These are phyloP conservation scores for Coremacera marginata DNA, from an alignment of 2,888 invertebrate species.

Conservation along the genomic window DNA sequence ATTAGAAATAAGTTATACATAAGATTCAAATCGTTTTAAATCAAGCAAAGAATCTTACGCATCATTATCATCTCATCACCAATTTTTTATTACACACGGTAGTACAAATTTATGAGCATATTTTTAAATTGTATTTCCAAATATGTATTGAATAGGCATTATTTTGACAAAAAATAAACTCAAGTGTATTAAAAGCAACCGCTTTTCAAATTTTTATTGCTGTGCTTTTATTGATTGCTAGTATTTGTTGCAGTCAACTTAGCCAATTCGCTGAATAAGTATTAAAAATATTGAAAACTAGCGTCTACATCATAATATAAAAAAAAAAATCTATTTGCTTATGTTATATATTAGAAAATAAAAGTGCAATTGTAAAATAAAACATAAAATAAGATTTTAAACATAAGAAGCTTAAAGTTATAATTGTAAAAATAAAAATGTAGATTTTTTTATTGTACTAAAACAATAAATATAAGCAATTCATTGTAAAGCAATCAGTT, in stretches of 20 bases:
- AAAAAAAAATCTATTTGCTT: not conserved
- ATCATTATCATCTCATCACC: constrained; percentile 3
- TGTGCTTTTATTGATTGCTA: not conserved
- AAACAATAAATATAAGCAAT: not conserved
- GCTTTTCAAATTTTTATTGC: not conserved
- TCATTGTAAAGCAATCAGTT: not conserved
- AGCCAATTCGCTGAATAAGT: no score
- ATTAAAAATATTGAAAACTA: not conserved
- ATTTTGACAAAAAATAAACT: not conserved
- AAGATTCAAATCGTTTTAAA: not conserved
- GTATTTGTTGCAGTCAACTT: not conserved
- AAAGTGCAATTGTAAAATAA: constrained; percentile 22
- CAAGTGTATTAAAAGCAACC: not conserved
- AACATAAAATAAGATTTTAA: constrained; percentile 10
- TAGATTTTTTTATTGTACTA: constrained; percentile 5
- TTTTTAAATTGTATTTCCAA: no score
- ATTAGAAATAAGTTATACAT: not conserved
- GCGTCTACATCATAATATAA: not conserved
- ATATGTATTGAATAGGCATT: no score
- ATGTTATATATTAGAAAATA: not conserved
- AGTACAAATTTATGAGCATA: constrained; percentile 25
- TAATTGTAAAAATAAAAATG: not conserved
- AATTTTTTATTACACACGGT: not conserved
- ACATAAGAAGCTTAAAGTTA: not conserved
- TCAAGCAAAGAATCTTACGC: not conserved